Evolutionary conservation across 1,140 invertebrate genomes (phyloP), one percentile per base, ranked within the genome.

Genomic region (Penaeus japonicus): DNA sequence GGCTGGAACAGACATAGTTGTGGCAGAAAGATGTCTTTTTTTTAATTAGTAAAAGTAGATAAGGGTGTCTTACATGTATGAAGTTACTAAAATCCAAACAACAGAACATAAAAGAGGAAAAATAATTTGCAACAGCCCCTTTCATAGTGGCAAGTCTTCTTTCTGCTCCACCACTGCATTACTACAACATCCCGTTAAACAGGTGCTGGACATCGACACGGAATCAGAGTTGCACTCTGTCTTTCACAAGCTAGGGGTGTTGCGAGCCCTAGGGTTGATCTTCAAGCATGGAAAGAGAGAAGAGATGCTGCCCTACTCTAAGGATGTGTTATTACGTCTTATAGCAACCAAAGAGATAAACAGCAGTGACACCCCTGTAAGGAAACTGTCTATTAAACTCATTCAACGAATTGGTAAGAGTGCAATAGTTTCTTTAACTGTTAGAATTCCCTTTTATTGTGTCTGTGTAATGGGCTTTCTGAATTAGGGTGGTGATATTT

Each of bases 231-330:
- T 85, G 30, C 30, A 80, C 22, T 39, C 47, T n/a, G 81, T 88
- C n/a, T 88, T 88, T 65, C 80, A 88, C 77, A 85, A 89, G 57
- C 87, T 90, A 30, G 86, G 87, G 39, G 82, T 91, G 47, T 95
- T 96, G 92, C 97, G 97, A 5, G 95, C 96, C 30, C 92, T 99
- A 75, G 96, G 97, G 1, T 95, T 96, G 4, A 95, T 99, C 75
- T 94, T 98, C 55, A 99, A 99, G 92, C 96, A 98, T 93, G 97
- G 97, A 18, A 97, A 98, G 92, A 94, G 98, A 84, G 97, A 98
- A 92, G 97, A 99, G 93, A 92, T 99, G 5, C 92, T 97, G 30
- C 95, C 95, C 0, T 96, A 96, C 93, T 96, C 96, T 22, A 93
- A 95, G 65, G 94, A 94, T 87, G 93, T 98, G 24, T 93, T 98